Conservation (phyloP, 2,888 invertebrate species). For the Apoderus coryli region DNA sequence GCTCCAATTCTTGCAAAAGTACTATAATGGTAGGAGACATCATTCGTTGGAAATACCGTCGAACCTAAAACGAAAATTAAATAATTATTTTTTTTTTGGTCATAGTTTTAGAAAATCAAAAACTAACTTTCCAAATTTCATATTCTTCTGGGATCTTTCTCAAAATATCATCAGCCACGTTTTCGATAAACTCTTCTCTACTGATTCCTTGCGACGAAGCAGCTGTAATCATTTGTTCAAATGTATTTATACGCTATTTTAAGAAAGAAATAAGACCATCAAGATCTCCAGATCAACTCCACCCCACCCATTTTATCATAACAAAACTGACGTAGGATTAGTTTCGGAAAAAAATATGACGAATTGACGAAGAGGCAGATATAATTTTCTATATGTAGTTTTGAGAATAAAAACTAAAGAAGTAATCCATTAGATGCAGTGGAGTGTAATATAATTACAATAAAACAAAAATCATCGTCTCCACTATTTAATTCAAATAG, state of each 20-base stretch:
- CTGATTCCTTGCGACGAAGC: conserved; percentile 56
- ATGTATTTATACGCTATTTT: no score
- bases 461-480: no score
- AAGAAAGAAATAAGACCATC: conserved; percentile 8
- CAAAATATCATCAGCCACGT: conserved; percentile 63
- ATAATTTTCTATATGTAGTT: no score
- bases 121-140: conserved; percentile 47
- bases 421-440: no score
- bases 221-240: no score
- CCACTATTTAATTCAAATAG: no score
- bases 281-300: no score
- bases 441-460: no score
- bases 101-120: conserved; percentile 1
- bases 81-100: conserved; percentile 1
- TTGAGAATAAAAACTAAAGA: no score
- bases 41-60: conserved; percentile 63
- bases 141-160: conserved; percentile 59
- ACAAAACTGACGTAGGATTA: conserved; percentile 1
- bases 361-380: no score
- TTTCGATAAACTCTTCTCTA: conserved; percentile 74
- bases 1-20: conserved; percentile 74
- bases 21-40: conserved; percentile 78
- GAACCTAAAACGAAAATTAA: conserved; percentile 38
- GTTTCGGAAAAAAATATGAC: background rate
- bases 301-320: no score